Conservation (phyloP, 2,797 vertebrate species). For the Bucorvus abyssinicus region DNA sequence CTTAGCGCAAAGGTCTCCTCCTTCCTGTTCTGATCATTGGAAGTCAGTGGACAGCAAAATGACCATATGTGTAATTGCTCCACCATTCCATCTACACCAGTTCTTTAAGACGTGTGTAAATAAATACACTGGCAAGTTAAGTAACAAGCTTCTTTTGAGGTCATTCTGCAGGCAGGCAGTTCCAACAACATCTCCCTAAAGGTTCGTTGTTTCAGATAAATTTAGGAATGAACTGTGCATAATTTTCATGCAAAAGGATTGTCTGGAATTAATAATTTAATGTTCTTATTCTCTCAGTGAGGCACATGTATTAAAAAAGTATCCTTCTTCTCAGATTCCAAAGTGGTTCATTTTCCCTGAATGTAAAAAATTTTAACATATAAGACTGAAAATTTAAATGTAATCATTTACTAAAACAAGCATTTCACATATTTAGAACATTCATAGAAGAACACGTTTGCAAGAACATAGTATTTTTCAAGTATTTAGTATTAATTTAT, state of each 20-base stretch:
- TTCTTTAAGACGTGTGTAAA: background rate
- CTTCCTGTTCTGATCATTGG: background rate
- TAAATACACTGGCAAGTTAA: background rate
- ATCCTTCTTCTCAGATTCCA: background rate
- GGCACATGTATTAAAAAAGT: background rate
- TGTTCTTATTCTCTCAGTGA: slow-evolving; percentile 1
- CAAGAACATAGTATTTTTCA: background rate
- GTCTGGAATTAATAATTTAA: slow-evolving; percentile 45
- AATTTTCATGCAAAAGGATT: background rate
- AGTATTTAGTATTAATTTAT: background rate
- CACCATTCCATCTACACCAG: background rate
- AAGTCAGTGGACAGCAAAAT: background rate
- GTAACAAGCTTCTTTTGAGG: background rate
- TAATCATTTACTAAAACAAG: background rate
- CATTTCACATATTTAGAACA: background rate
- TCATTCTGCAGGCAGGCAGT: background rate
- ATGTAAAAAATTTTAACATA: background rate
- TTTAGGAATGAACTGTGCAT: background rate
- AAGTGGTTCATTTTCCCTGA: background rate
- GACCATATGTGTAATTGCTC: background rate
- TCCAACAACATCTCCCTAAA: slow-evolving; percentile 12
- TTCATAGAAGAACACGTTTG: background rate
- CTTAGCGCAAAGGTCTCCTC: background rate
- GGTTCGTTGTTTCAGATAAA: slow-evolving; percentile 17
- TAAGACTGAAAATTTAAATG: background rate